Conservation (phyloP, 1,140 invertebrate genomes). For the Drosophila ficusphila region DNA sequence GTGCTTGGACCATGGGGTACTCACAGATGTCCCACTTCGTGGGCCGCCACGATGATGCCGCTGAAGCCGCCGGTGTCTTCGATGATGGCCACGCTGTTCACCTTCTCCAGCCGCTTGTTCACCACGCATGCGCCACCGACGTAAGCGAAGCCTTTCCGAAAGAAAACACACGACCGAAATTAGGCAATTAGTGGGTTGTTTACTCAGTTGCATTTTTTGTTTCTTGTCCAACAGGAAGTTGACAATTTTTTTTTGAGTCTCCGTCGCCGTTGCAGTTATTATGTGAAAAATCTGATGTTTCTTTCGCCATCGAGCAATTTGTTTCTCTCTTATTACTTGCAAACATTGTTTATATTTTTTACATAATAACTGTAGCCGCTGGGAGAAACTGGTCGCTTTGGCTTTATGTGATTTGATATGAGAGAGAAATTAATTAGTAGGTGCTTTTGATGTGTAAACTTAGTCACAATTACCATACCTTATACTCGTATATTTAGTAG, state of each 20-base stretch:
- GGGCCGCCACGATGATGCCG: slow-evolving; percentile 97
- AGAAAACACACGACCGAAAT: slow-evolving; percentile 57
- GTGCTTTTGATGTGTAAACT: slow-evolving; percentile 33
- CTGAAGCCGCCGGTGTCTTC: slow-evolving; percentile 98
- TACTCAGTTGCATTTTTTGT: slow-evolving; percentile 20
- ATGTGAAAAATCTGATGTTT: slow-evolving; percentile 54
- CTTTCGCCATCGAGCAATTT: slow-evolving; percentile 46
- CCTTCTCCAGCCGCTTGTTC: slow-evolving; percentile 97
- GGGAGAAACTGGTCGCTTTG: slow-evolving; percentile 32
- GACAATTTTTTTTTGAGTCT: slow-evolving; percentile 46
- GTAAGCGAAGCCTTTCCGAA: slow-evolving; percentile 93
- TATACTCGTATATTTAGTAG: too few relatives aligned
- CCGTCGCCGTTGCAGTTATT: slow-evolving; percentile 66
- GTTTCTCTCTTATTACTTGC: slow-evolving; percentile 48
- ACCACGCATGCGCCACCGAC: slow-evolving; percentile 98
- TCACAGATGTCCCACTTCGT: slow-evolving; percentile 98
- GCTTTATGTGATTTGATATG: slow-evolving; percentile 20
- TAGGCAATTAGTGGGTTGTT: slow-evolving; percentile 54
- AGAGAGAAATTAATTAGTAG: slow-evolving; percentile 35
- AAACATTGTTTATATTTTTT: slow-evolving; percentile 40
- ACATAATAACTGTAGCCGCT: slow-evolving; percentile 62
- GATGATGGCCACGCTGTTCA: slow-evolving; percentile 97
- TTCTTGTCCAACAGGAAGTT: slow-evolving; percentile 55
- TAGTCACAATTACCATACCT: slow-evolving; percentile 18
- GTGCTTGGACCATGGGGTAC: slow-evolving; percentile 79